Evolutionary conservation across 2,888 invertebrate species (phyloP).

Genomic region (Alitta virens): DNA sequence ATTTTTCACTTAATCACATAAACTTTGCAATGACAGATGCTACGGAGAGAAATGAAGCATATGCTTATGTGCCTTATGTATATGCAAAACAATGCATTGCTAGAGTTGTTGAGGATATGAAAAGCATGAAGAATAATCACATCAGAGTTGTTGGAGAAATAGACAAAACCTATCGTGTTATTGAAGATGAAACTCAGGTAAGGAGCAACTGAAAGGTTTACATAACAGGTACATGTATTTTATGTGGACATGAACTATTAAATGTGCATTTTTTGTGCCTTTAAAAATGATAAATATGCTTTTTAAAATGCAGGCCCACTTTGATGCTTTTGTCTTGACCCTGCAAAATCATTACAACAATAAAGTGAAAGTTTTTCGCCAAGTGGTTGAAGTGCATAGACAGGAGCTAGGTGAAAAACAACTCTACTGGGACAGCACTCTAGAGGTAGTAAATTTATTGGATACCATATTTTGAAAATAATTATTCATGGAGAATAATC

Average conservation of each 20-base stretch:
- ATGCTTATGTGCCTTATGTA: conserved; percentile 52
- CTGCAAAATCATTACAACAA: conserved; percentile 41
- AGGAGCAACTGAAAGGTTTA: too few species aligned
- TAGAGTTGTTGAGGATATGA: conserved; percentile 50
- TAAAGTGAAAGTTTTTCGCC: conserved; percentile 44
- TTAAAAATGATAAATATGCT: too few species aligned
- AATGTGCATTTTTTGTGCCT: too few species aligned
- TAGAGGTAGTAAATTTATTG: too few species aligned
- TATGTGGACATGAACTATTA: too few species aligned
- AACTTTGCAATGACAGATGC: background rate
- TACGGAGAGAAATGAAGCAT: conserved; percentile 33
- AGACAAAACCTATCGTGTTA: conserved; percentile 42
- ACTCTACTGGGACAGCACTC: conserved; percentile 47
- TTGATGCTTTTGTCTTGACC: conserved; percentile 48
- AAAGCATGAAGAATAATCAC: conserved; percentile 48
- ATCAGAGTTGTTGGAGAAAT: conserved; percentile 47
- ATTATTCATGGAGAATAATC: too few species aligned
- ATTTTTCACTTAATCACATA: too few species aligned
- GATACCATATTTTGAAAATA: too few species aligned
- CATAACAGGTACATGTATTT: too few species aligned
- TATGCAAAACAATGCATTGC: conserved; percentile 45
- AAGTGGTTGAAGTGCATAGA: conserved; percentile 45
- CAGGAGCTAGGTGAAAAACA: conserved; percentile 43
- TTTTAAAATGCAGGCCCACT: conserved; percentile 39
- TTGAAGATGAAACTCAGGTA: conserved; percentile 52